phyloP scores from a whole-genome alignment of 2,797 vertebrate species.

The Coreius guichenoti region DNA sequence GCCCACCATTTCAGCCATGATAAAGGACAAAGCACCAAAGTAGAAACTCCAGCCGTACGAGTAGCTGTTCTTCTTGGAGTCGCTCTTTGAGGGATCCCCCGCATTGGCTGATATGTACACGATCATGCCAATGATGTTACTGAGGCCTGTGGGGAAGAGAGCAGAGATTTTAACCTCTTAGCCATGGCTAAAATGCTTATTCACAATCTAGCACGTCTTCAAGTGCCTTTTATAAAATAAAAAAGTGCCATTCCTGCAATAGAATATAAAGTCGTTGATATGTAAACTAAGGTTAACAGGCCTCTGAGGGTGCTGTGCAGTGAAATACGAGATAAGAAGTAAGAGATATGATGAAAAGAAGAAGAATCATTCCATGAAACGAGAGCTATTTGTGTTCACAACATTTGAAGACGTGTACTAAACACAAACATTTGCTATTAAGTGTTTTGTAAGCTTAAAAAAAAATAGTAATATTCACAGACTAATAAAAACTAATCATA shows the following conservation, averaged over 20 bases:
- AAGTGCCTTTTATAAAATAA: neutral
- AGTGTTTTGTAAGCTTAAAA: neutral
- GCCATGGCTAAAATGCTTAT: neutral
- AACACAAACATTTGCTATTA: constrained; percentile 7
- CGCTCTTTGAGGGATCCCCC: constrained; percentile 97
- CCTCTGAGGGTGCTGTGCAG: neutral
- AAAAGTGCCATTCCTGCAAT: neutral
- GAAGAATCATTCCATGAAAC: neutral
- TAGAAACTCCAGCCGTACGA: constrained; percentile 99
- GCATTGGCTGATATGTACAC: constrained; percentile 99
- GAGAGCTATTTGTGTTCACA: neutral
- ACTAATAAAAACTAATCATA: neutral
- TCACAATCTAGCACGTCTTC: neutral
- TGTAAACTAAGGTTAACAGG: neutral
- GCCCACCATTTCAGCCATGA: constrained; percentile 99
- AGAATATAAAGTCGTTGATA: neutral
- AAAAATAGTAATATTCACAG: neutral
- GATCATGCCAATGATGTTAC: constrained; percentile 99
- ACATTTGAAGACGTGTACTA: constrained; percentile 2
- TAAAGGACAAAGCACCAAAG: constrained; percentile 98
- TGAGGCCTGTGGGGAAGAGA: constrained; percentile 83
- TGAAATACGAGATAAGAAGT: neutral
- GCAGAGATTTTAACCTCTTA: neutral
- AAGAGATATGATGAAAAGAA: neutral
- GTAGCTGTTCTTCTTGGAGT: constrained; percentile 99